Percentiles rank a stretch among this genome's conserved stretches.
Evolutionary conservation across 2,888 invertebrate species (phyloP).

Genomic region (Agonum fuliginosum): DNA sequence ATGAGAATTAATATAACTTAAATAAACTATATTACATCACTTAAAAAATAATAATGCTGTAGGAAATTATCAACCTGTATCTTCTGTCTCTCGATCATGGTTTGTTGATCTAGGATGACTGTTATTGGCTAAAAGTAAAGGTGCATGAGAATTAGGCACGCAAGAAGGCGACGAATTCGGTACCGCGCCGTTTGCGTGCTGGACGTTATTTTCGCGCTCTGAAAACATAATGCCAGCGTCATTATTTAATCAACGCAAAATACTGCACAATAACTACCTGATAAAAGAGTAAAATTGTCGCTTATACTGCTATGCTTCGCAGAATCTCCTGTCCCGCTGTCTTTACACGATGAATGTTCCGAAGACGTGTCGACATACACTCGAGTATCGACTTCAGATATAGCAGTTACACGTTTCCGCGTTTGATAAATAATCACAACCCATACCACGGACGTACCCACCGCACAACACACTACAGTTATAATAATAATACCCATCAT

Average conservation of each 20-base stretch:
- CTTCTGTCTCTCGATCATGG: slow-evolving; percentile 67
- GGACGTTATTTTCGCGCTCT: slow-evolving; percentile 45
- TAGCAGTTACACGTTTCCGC: slow-evolving; percentile 76
- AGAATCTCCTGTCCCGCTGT: slow-evolving; percentile 88
- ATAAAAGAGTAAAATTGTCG: slow-evolving; percentile 74
- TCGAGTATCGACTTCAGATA: slow-evolving; percentile 69
- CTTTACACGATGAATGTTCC: slow-evolving; percentile 85
- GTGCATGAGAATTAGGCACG: slow-evolving; percentile 48
- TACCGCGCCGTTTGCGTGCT: slow-evolving; percentile 32
- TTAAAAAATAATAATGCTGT: slow-evolving; percentile 42
- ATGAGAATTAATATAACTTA: slow-evolving; percentile 27
- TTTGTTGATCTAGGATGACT: slow-evolving; percentile 68
- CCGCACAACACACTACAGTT: slow-evolving; percentile 92
- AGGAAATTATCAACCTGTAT: slow-evolving; percentile 43
- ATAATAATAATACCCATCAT: slow-evolving; percentile 92
- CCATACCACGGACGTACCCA: slow-evolving; percentile 94
- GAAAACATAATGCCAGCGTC: no score
- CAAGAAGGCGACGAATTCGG: slow-evolving; percentile 15
- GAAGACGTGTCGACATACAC: slow-evolving; percentile 81
- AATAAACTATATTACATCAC: slow-evolving; percentile 44
- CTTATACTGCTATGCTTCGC: slow-evolving; percentile 80
- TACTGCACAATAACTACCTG: slow-evolving; percentile 39
- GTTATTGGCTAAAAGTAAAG: slow-evolving; percentile 42
- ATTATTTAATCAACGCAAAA: neutral
- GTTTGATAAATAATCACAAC: slow-evolving; percentile 93